Evolutionary conservation across 2,113 vertebrate species (phyloP).

Genomic region (Lipotes vexillifer): DNA sequence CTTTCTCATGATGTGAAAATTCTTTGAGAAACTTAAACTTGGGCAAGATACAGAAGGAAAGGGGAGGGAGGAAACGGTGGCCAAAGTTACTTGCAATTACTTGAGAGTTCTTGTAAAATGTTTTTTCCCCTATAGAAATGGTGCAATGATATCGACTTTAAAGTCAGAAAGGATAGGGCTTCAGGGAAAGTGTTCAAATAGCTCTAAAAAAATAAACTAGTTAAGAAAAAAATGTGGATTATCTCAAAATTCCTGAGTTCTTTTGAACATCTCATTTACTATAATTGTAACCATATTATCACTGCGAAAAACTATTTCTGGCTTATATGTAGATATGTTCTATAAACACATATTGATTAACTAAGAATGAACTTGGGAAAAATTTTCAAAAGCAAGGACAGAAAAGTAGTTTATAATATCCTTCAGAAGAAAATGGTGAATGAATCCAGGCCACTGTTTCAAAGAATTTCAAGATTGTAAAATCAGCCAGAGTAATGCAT

Average conservation of each 20-base stretch:
- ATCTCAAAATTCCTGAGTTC: background rate
- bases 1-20: background rate
- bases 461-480: background rate
- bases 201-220: background rate
- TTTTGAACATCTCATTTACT: background rate
- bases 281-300: background rate
- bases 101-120: background rate
- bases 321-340: background rate
- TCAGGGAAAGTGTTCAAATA: background rate
- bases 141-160: background rate
- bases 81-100: background rate
- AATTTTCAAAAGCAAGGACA: background rate
- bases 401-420: background rate
- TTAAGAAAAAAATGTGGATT: background rate
- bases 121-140: background rate
- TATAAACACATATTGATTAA: background rate
- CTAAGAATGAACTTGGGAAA: background rate
- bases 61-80: background rate
- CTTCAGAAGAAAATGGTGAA: background rate
- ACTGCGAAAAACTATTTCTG: background rate
- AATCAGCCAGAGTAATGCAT: background rate
- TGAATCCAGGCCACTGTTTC: background rate
- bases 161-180: background rate
- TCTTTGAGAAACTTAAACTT: background rate
- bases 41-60: background rate